Percentiles rank a stretch among this genome's conserved stretches.
phyloP scores from a whole-genome alignment of 2,888 invertebrate genomes.

The Pterobdella sp. region DNA sequence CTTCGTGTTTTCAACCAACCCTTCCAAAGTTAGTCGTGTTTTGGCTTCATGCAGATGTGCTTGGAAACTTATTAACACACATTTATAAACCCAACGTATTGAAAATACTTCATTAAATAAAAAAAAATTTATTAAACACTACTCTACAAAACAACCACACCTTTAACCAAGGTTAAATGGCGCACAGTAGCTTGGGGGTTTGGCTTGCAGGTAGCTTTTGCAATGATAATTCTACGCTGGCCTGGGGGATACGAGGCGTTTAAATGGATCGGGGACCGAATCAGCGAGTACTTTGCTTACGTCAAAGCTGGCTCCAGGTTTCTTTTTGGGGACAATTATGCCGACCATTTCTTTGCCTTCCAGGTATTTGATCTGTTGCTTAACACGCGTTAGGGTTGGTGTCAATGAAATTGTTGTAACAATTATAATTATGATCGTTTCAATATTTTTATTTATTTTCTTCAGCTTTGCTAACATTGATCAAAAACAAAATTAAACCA shows the following conservation, averaged over 20 bases:
- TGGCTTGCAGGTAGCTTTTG: constrained; percentile 52
- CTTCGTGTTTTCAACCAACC: constrained; percentile 45
- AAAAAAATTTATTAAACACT: neutral
- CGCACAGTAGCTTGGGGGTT: constrained; percentile 39
- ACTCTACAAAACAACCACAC: neutral
- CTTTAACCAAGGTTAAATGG: constrained; percentile 35
- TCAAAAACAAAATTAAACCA: too few species aligned
- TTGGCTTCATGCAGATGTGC: too few species aligned
- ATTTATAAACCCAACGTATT: too few species aligned
- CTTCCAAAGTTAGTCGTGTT: constrained; percentile 46
- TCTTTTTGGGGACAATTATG: constrained; percentile 62
- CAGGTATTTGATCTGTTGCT: too few species aligned
- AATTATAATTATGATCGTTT: too few species aligned
- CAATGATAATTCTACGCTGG: constrained; percentile 46
- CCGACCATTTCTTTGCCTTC: constrained; percentile 68
- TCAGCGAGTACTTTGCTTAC: constrained; percentile 37
- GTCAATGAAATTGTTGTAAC: too few species aligned
- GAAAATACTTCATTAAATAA: too few species aligned
- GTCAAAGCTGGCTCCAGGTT: constrained; percentile 65
- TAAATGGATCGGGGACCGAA: constrained; percentile 54
- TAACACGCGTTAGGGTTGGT: too few species aligned
- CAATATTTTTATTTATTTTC: too few species aligned
- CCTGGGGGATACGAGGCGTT: constrained; percentile 54
- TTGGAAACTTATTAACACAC: too few species aligned
- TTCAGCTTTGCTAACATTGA: too few species aligned